Evolutionary conservation across 2,113 vertebrate genomes (phyloP).

Genomic region (Onychostruthus taczanowskii): DNA sequence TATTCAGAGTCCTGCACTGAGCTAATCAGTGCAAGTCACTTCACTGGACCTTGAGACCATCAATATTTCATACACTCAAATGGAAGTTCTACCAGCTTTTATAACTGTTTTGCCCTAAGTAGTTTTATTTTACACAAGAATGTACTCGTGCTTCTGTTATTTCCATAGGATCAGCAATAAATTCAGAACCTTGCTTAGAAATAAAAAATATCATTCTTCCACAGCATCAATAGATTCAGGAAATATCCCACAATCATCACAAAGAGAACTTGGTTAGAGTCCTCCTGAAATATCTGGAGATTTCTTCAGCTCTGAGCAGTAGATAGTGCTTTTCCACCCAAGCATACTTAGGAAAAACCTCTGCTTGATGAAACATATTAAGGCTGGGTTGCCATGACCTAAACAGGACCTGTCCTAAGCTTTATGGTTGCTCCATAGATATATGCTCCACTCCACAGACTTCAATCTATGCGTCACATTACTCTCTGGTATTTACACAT

Average conservation of each 20-base stretch:
- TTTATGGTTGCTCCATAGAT: background rate
- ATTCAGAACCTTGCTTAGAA: background rate
- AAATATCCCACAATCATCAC: background rate
- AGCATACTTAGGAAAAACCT: background rate
- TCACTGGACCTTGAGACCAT: background rate
- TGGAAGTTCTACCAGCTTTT: background rate
- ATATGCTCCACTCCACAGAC: background rate
- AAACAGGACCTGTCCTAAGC: background rate
- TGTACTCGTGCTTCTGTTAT: background rate
- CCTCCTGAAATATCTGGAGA: background rate
- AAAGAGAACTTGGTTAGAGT: background rate
- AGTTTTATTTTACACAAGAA: background rate
- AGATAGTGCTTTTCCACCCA: background rate
- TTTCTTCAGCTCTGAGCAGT: background rate
- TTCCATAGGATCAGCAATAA: background rate
- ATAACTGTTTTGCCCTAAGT: background rate
- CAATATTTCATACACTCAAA: slow-evolving; percentile 10
- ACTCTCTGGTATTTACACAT: background rate
- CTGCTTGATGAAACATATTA: background rate
- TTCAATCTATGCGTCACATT: background rate
- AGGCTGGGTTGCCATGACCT: background rate
- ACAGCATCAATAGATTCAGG: background rate
- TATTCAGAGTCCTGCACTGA: background rate
- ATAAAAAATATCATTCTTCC: background rate
- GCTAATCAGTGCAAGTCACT: background rate